A percentile compares a stretch with the other conserved stretches of the same genome.
Conservation (phyloP, 2,113 vertebrate species). For the Hypanus sabinus region DNA sequence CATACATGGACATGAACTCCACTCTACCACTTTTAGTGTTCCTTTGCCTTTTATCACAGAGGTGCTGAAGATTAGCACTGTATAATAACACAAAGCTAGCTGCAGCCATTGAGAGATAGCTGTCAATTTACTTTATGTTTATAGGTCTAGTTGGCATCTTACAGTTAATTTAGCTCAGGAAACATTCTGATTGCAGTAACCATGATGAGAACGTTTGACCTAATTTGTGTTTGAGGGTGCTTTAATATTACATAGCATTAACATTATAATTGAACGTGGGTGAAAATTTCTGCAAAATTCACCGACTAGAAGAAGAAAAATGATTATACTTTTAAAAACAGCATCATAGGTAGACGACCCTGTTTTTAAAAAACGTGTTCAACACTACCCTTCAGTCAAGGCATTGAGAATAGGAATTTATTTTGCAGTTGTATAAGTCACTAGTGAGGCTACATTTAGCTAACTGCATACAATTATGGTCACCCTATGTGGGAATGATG, state of each 20-base stretch:
- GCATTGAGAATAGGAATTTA: too few relatives aligned
- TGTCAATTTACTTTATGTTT: not conserved
- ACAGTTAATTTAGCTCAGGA: not conserved
- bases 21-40: too few relatives aligned
- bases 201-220: not conserved
- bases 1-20: too few relatives aligned
- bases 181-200: not conserved
- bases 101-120: not conserved
- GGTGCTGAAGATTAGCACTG: not conserved
- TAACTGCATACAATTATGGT: too few relatives aligned
- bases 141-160: not conserved
- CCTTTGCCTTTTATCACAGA: not conserved
- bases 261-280: not conserved
- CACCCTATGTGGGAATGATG: too few relatives aligned
- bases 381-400: too few relatives aligned
- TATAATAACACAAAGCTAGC: not conserved
- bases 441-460: too few relatives aligned
- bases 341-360: too few relatives aligned
- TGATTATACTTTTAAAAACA: too few relatives aligned
- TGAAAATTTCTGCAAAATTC: not conserved
- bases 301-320: not conserved
- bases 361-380: too few relatives aligned
- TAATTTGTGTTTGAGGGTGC: not conserved
- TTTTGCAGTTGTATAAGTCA: too few relatives aligned
- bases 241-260: not conserved